Evolutionary conservation across 2,888 invertebrate genomes (phyloP).

Genomic region (Pollenia angustigena): DNA sequence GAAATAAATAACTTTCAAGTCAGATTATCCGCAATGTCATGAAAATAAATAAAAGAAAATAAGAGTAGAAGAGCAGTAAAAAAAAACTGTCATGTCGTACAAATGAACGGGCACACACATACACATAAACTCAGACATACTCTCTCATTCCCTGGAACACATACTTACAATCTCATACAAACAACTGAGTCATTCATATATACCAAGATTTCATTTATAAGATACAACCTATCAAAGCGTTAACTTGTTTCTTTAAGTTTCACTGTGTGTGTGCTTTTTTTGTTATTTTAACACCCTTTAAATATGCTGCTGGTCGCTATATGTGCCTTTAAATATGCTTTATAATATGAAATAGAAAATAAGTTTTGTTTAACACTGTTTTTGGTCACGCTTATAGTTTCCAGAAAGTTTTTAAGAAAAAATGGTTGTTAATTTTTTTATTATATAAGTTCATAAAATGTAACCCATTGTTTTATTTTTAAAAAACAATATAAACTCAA

Average conservation of each 20-base stretch:
- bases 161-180: background rate
- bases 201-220: constrained; percentile 37
- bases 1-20: constrained; percentile 83
- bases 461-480: no score
- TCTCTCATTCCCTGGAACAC: background rate
- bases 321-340: constrained; percentile 42
- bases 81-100: constrained; percentile 76
- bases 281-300: constrained; percentile 19
- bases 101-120: constrained; percentile 47
- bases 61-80: constrained; percentile 36
- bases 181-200: constrained; percentile 3
- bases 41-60: constrained; percentile 79
- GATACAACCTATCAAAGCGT: constrained; percentile 64
- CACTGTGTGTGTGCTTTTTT: background rate
- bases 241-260: background rate
- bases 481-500: no score
- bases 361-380: background rate
- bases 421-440: background rate
- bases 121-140: background rate
- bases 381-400: background rate
- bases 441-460: no score
- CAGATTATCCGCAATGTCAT: constrained; percentile 84
- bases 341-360: constrained; percentile 1
- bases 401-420: background rate
- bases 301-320: constrained; percentile 25